A percentile compares a stretch with the other conserved stretches of the same genome.
Conservation (phyloP, 2,797 vertebrate species). For the Hirundo rustica region DNA sequence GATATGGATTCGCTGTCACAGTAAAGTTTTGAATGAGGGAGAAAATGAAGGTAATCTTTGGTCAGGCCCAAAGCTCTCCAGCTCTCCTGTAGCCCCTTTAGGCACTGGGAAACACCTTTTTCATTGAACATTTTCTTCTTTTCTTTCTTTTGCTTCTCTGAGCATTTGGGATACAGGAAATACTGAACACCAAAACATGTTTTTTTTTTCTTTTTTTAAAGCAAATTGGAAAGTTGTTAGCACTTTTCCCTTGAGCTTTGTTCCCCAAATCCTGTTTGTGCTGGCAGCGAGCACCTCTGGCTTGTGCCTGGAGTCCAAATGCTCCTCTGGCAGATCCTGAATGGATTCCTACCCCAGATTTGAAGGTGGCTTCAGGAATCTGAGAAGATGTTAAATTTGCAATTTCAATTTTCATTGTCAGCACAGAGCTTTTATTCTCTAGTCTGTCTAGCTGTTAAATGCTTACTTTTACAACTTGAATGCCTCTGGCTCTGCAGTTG, state of each 20-base stretch:
- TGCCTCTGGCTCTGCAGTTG: not conserved
- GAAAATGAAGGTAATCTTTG: not conserved
- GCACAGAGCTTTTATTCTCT: not conserved
- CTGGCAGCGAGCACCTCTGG: not conserved
- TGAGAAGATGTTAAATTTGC: not conserved
- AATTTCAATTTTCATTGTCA: not conserved
- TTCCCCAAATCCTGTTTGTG: not conserved
- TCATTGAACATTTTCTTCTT: not conserved
- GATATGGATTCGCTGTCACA: not conserved
- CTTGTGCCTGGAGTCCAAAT: not conserved
- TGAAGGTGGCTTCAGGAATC: not conserved
- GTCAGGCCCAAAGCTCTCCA: not conserved
- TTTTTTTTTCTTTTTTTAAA: not conserved
- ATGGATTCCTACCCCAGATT: not conserved
- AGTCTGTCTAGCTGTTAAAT: not conserved
- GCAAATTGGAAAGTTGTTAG: not conserved
- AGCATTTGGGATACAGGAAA: not conserved
- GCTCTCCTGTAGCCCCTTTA: not conserved
- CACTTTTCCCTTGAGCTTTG: not conserved
- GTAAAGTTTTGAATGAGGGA: not conserved
- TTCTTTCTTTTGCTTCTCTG: not conserved
- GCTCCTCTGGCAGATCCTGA: fast-evolving
- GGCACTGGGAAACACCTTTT: not conserved
- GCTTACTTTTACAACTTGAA: not conserved
- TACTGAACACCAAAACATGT: not conserved